Conservation (phyloP, 2,797 vertebrate genomes). For the Parambassis ranga region DNA sequence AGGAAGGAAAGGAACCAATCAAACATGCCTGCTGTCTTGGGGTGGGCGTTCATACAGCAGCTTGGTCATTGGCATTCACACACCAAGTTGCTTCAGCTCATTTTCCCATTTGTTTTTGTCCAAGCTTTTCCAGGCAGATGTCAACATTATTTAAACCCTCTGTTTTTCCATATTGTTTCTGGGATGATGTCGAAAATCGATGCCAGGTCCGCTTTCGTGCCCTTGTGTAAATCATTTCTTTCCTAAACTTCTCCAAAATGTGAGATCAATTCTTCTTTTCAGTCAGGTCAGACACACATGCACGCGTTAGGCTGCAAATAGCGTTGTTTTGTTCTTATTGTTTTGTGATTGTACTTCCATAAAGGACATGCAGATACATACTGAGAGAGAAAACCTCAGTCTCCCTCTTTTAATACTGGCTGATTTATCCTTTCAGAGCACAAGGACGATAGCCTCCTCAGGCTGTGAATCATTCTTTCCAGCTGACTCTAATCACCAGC, state of each 20-base stretch:
- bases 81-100: no score
- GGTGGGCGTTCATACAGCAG: not conserved
- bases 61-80: slow-evolving; percentile 11
- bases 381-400: slow-evolving; percentile 3
- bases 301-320: not conserved
- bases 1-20: slow-evolving; percentile 16
- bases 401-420: slow-evolving; percentile 32
- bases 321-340: not conserved
- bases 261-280: not conserved
- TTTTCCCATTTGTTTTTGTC: slow-evolving; percentile 19
- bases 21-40: slow-evolving; percentile 12
- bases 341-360: not conserved
- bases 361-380: not conserved
- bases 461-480: slow-evolving; percentile 87
- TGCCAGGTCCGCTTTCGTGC: slow-evolving; percentile 2
- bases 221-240: slow-evolving; percentile 1
- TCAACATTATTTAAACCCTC: not conserved
- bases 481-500: slow-evolving; percentile 88
- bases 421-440: slow-evolving; percentile 77
- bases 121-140: not conserved
- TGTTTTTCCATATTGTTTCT: not conserved
- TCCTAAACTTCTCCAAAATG: not conserved
- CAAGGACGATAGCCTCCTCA: slow-evolving; percentile 83
- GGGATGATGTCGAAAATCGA: slow-evolving; percentile 27
- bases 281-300: not conserved